Percentiles rank a stretch among this genome's conserved stretches.
phyloP scores from a whole-genome alignment of 2,797 vertebrate species.

The Tapirus indicus region DNA sequence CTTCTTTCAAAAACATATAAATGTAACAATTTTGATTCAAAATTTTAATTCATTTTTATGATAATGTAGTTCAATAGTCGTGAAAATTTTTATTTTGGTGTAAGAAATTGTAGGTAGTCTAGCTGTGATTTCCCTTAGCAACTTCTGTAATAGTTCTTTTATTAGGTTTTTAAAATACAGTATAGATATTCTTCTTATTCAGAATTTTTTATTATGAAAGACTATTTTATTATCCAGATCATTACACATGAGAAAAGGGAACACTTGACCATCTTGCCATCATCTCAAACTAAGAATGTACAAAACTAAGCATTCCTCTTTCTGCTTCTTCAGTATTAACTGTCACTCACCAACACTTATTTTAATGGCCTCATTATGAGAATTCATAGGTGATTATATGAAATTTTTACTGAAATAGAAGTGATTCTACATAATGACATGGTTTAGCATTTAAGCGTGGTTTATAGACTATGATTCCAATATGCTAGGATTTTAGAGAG shows the following conservation, averaged over 20 bases:
- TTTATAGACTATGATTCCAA: neutral
- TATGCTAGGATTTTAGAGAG: neutral
- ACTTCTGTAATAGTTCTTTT: neutral
- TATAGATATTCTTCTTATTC: neutral
- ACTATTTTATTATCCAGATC: neutral
- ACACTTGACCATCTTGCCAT: neutral
- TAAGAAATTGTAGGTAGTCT: neutral
- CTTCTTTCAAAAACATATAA: neutral
- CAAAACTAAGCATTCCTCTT: neutral
- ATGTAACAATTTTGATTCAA: constrained; percentile 1
- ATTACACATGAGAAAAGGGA: neutral
- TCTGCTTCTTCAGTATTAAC: neutral
- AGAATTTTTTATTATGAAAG: neutral
- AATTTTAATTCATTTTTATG: constrained; percentile 12
- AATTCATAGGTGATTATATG: neutral
- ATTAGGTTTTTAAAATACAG: neutral
- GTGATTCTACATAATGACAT: neutral
- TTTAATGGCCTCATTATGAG: neutral
- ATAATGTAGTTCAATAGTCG: neutral
- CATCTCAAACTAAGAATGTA: neutral
- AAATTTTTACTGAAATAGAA: neutral
- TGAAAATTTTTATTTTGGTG: constrained; percentile 9
- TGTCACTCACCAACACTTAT: neutral
- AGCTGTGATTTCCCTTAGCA: neutral
- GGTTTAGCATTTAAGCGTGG: neutral